Conservation (phyloP, 37 sponge, comb jelly and placozoan genomes). For the Tethya wilhelma region DNA sequence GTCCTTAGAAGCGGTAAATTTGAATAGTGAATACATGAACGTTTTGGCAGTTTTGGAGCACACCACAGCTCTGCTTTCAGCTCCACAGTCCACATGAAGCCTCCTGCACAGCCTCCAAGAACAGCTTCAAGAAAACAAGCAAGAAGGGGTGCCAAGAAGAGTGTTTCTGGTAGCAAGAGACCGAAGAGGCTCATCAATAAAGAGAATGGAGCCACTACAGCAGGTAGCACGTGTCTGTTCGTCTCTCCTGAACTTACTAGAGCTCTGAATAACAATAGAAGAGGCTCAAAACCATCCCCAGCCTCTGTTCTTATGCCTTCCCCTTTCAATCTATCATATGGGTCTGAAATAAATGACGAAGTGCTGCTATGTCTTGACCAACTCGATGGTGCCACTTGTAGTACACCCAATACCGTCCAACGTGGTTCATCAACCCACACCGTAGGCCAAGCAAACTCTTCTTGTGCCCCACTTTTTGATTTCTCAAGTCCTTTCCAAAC, state of each 20-base stretch:
- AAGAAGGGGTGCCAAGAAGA: neutral
- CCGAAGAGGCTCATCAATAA: conserved; percentile 1
- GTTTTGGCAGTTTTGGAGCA: no score
- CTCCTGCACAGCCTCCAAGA: neutral
- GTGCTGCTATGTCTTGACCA: conserved; percentile 7
- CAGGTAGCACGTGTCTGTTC: no score
- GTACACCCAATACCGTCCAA: neutral
- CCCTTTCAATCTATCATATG: conserved; percentile 42
- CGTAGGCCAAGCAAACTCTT: neutral
- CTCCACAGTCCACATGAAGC: no score
- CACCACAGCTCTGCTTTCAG: no score
- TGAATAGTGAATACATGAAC: no score
- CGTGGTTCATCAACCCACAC: neutral
- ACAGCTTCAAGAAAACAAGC: neutral
- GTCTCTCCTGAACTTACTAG: no score
- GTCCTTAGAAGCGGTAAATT: no score
- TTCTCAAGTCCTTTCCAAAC: neutral
- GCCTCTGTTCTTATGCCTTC: neutral
- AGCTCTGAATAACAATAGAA: no score
- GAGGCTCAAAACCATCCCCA: conserved; percentile 9
- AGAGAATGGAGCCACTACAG: no score
- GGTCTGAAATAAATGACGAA: conserved; percentile 20
- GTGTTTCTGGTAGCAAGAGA: neutral
- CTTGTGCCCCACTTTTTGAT: conserved; percentile 11
- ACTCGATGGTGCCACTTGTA: neutral